Evolutionary conservation across 2,888 invertebrate species (phyloP).

Genomic region (Cerastis rubricosa): DNA sequence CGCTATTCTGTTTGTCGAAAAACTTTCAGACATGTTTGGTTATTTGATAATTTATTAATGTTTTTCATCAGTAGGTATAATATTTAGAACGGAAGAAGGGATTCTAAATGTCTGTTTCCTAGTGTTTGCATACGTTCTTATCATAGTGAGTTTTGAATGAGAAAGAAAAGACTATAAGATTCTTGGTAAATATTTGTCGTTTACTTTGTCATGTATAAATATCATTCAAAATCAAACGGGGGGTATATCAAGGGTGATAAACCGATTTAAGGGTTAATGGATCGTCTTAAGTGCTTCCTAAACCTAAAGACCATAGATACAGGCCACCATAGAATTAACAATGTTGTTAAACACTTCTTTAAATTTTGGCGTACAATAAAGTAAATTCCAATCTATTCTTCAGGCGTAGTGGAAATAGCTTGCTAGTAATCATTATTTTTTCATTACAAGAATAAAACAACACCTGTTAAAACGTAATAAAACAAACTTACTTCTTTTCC

Average conservation of each 20-base stretch:
- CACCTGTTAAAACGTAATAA: conserved; percentile 31
- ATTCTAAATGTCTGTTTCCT: background rate
- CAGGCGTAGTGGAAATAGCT: background rate
- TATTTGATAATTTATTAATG: background rate
- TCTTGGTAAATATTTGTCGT: background rate
- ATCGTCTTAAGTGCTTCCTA: no score
- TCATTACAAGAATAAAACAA: conserved; percentile 6
- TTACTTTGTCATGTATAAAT: background rate
- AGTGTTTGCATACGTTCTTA: background rate
- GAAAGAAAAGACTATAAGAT: background rate
- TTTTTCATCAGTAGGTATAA: background rate
- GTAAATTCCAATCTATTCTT: no score
- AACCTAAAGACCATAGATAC: background rate
- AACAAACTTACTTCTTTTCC: conserved; percentile 42
- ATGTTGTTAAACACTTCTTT: no score
- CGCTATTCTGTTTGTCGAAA: background rate
- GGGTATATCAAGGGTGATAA: background rate
- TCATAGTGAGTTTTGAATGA: conserved; percentile 2
- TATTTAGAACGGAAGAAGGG: background rate
- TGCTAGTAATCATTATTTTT: background rate
- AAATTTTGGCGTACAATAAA: no score
- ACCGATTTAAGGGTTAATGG: no score
- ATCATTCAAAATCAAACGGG: no score
- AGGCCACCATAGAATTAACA: no score
- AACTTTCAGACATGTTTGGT: background rate